Evolutionary conservation across 2,888 invertebrate genomes (phyloP), one percentile per base, ranked within the genome.

Genomic region (Agrochola lota): DNA sequence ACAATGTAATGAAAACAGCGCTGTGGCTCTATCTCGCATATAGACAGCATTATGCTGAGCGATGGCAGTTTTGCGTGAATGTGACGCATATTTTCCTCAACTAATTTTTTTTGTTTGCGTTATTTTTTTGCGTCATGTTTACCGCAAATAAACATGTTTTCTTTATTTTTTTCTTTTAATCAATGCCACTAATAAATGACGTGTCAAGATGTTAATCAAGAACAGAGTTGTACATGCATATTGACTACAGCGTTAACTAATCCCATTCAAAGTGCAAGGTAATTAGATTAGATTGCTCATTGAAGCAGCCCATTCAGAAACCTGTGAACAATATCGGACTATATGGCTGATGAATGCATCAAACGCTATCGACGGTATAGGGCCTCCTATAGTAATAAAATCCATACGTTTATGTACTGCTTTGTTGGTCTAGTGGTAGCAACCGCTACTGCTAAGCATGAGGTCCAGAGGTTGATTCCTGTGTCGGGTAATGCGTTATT

Each of bases 221-320:
- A 55, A 11, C 55, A 43, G 23, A 7, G 23, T 43, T 17, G 23
- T 46, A 40, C 26, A 9, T 46, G 2, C 26, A 49, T 49, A 80
- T 40, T 49, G 35, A 35, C 17, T 23, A 15, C 26, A 49, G 40
- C 49, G 23, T 49, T 59, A 15, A 59, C 9, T 26, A 71, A 49
- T 70, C 26, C 26, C 17, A 49, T 20, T 26, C n/a, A 59, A n/a
- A 71, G 40, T 30, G 17, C n/a, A 40, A 59, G 30, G 30, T 59
- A 11, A 49, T 71, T 52, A 59, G 15, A 71, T 80, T 40, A 71
- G 3, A 49, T 15, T 30, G 49, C 23, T 49, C 15, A 80, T 49
- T 52, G n/a, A 49, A 26, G 26, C 40, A 4, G 35, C 6, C 26
- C 23, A 74, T 74, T 75, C 57, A 26, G 46, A 59, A 59, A 46